Percentiles rank a stretch among this genome's conserved stretches.
Conservation (phyloP, 2,113 vertebrate genomes). For the Gallinago paraguaiae region DNA sequence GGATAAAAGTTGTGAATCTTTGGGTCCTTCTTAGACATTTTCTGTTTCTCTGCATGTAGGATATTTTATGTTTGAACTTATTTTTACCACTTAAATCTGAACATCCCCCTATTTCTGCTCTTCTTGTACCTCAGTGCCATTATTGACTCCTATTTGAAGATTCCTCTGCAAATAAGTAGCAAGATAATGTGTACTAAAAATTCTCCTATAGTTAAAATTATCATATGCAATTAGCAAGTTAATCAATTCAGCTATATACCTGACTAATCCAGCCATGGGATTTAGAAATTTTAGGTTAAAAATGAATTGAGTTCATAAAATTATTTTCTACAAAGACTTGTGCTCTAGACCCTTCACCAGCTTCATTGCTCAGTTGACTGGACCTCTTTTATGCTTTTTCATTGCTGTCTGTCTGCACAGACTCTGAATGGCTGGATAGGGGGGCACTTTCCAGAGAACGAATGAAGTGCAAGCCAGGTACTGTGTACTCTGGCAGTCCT, state of each 20-base stretch:
- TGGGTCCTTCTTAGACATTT: background rate
- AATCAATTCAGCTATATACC: background rate
- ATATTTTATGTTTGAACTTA: background rate
- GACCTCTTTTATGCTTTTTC: background rate
- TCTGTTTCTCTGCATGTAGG: background rate
- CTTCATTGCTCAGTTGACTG: background rate
- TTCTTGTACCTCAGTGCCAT: background rate
- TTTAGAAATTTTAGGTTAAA: background rate
- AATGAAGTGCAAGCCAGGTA: background rate
- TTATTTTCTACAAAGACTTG: background rate
- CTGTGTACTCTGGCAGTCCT: background rate
- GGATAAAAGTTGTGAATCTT: background rate
- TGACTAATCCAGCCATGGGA: background rate
- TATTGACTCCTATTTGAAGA: background rate
- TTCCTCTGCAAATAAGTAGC: background rate
- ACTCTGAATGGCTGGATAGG: background rate
- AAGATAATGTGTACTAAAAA: background rate
- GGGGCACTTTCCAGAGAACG: background rate
- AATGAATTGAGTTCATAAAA: background rate
- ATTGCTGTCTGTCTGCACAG: background rate
- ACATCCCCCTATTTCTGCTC: background rate
- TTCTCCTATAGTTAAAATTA: background rate
- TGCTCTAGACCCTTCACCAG: background rate
- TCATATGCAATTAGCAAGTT: background rate
- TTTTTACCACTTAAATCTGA: background rate